Evolutionary conservation across 2,113 vertebrate genomes (phyloP), one percentile per base, ranked within the genome.

Genomic region (Sisor rabdophorus): DNA sequence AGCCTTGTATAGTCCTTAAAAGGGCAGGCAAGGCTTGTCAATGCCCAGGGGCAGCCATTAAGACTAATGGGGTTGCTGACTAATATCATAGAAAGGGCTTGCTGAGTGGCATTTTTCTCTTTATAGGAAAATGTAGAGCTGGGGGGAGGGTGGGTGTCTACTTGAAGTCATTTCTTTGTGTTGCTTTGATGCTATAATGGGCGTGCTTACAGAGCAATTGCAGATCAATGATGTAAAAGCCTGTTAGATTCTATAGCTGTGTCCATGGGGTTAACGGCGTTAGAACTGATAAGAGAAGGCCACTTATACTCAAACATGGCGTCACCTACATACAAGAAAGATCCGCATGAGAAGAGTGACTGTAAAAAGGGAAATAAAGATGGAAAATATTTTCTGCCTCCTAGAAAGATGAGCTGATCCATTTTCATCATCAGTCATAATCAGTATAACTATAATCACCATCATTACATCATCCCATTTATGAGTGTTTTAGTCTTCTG

Each of bases 1-100:
- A 85, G 89, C 90, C 86, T 87, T 87, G 48, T 88, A 89, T 87
- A 86, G 86, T 87, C 86, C 88, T 77, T 89, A 87, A 91, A 89
- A 91, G 89, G 85, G 87, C 83, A 84, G 81, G 75, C 76, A 71
- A 69, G 81, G 86, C 84, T 79, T 81, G 82, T 86, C 82, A 75
- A 79, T 81, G 88, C 91, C 89, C 85, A 13, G 84, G 80, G 91
- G 87, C 81, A 55, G 81, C 83, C 87, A 89, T 91, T 90, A 90
- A 84, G 77, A 79, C 69, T 90, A 91, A 91, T 88, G 84, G 85
- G 81, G 77, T 84, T 87, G 87, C 88, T 89, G 87, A 90, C 88
- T 91, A 90, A 91, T 90, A 89, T 86, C 85, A 84, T 77, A 79
- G 69, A 85, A 79, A 83, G 83, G 71, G 75, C 70, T 82, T 77